A percentile compares a stretch with the other conserved stretches of the same genome.
Evolutionary conservation across 2,888 invertebrate species (phyloP).

Genomic region (Campoplex nolae): DNA sequence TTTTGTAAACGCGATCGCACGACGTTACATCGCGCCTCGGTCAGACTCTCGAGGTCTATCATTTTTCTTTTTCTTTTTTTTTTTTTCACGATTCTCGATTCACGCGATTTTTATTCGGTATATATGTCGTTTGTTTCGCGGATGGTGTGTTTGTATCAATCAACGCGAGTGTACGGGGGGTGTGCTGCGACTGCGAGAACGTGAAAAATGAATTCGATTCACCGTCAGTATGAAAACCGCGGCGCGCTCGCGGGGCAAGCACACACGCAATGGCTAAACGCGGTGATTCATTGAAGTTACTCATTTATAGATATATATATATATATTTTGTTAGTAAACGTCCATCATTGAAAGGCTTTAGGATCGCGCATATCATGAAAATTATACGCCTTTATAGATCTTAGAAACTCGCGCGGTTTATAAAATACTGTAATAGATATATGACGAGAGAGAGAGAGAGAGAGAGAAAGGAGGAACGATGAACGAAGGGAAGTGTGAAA

Average conservation of each 20-base stretch:
- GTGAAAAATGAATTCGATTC: slow-evolving; percentile 80
- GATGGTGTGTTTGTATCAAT: slow-evolving; percentile 78
- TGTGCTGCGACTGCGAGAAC: slow-evolving; percentile 59
- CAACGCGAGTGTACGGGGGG: slow-evolving; percentile 63
- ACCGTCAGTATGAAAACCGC: slow-evolving; percentile 41
- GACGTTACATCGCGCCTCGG: background rate
- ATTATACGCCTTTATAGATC: slow-evolving; percentile 6
- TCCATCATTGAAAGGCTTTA: too few species aligned
- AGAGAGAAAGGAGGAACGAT: slow-evolving; percentile 1
- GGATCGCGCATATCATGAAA: background rate
- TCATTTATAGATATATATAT: background rate
- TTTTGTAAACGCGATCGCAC: background rate
- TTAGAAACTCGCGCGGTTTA: background rate
- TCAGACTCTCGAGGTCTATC: background rate
- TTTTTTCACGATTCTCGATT: background rate
- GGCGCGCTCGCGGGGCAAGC: slow-evolving; percentile 17
- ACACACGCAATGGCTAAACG: slow-evolving; percentile 76
- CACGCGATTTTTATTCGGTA: slow-evolving; percentile 58
- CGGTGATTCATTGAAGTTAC: slow-evolving; percentile 75
- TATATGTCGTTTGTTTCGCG: slow-evolving; percentile 34
- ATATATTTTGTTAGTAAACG: too few species aligned
- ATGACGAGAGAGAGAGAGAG: slow-evolving; percentile 7
- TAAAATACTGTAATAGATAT: slow-evolving; percentile 18
- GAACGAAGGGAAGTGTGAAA: slow-evolving; percentile 58
- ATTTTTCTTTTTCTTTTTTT: background rate